Evolutionary conservation across 2,797 vertebrate species (phyloP).

Genomic region (Sebastes cheni): DNA sequence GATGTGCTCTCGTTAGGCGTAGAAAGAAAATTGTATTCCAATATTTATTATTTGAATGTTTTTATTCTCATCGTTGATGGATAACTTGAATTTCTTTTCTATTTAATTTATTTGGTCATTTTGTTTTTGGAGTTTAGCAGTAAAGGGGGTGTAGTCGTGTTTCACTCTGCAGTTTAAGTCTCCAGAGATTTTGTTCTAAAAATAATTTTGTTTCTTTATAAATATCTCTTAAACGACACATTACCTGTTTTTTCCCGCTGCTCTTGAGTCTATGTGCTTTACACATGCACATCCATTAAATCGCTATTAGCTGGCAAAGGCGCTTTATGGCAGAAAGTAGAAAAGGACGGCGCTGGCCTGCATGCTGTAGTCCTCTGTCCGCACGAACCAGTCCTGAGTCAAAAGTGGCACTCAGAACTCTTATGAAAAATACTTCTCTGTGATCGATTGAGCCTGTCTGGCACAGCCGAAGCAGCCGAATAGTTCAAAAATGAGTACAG

Average conservation of each 20-base stretch:
- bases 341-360: conserved; percentile 65
- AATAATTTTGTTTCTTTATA: conserved; percentile 55
- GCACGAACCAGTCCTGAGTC: conserved; percentile 55
- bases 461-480: conserved; percentile 45
- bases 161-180: conserved; percentile 53
- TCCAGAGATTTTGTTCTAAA: conserved; percentile 48
- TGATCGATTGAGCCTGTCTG: conserved; percentile 72
- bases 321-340: conserved; percentile 62
- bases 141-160: conserved; percentile 57
- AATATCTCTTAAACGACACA: conserved; percentile 48
- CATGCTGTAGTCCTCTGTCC: conserved; percentile 62
- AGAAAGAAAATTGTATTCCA: conserved; percentile 49
- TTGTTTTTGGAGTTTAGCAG: conserved; percentile 60
- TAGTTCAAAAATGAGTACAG: conserved; percentile 51
- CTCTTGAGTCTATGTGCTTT: conserved; percentile 65
- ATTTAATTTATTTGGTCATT: conserved; percentile 72
- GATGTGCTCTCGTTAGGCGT: conserved; percentile 49
- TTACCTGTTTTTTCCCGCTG: conserved; percentile 59
- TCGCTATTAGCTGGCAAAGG: conserved; percentile 51
- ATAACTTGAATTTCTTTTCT: conserved; percentile 78
- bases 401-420: conserved; percentile 63
- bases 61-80: conserved; percentile 62
- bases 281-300: conserved; percentile 68
- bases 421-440: conserved; percentile 73
- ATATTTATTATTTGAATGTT: conserved; percentile 77